These are phyloP conservation scores for Yponomeuta cagnagella DNA, from an alignment of 2,888 invertebrate species.

Conservation along the genomic window DNA sequence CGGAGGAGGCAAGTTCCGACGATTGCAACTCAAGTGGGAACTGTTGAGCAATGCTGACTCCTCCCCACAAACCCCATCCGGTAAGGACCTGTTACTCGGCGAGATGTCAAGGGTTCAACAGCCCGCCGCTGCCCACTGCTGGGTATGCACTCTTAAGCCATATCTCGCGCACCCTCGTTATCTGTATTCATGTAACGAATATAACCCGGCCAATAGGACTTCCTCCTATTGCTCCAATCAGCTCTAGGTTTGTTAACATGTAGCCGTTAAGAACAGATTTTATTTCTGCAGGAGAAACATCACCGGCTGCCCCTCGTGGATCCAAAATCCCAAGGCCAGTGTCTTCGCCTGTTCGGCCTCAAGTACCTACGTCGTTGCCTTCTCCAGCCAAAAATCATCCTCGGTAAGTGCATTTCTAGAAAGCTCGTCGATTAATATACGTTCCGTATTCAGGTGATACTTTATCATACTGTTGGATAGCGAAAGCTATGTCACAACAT, in stretches of 20 bases:
- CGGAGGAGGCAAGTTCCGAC: slow-evolving; percentile 82
- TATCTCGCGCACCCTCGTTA: no score
- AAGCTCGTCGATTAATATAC: background rate
- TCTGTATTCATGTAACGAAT: no score
- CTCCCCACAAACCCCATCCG: slow-evolving; percentile 31
- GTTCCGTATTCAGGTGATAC: no score
- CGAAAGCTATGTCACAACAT: no score
- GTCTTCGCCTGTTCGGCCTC: slow-evolving; percentile 81
- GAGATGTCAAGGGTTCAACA: background rate
- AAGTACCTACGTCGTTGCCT: slow-evolving; percentile 45
- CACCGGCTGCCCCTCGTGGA: slow-evolving; percentile 54
- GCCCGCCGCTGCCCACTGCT: background rate
- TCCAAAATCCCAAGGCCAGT: slow-evolving; percentile 86
- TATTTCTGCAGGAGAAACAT: slow-evolving; percentile 43
- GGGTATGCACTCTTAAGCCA: no score
- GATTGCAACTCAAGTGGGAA: slow-evolving; percentile 88
- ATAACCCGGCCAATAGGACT: no score
- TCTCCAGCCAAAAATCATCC: slow-evolving; percentile 62
- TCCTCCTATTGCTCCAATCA: no score
- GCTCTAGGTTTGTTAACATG: background rate
- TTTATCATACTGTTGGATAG: no score
- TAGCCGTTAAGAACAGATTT: no score
- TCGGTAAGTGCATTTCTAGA: slow-evolving; percentile 38
- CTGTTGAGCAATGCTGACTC: slow-evolving; percentile 77
- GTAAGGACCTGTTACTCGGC: background rate